Evolutionary conservation across 1,140 invertebrate species (phyloP).

Genomic region (Saccostrea glomerata): DNA sequence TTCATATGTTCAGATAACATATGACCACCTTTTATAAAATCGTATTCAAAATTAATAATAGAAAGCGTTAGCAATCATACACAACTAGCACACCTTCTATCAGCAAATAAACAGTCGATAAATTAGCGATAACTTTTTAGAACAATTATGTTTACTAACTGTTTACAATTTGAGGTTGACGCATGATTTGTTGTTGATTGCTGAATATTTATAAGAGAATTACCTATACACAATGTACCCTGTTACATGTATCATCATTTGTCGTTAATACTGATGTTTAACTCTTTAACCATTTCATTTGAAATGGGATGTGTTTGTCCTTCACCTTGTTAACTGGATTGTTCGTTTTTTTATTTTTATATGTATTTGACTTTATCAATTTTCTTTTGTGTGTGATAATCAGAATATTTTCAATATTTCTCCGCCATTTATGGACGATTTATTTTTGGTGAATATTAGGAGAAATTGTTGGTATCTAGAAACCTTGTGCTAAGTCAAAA

Average conservation of each 20-base stretch:
- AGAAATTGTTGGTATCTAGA: neutral
- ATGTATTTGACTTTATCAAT: neutral
- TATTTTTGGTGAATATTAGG: neutral
- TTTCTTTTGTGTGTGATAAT: constrained; percentile 3
- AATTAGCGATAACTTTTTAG: neutral
- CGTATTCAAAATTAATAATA: too few species aligned
- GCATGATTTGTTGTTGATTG: constrained; percentile 14
- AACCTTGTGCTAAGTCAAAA: neutral
- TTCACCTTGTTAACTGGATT: constrained; percentile 16
- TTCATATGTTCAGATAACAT: too few species aligned
- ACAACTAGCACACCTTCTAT: neutral
- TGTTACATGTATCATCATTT: neutral
- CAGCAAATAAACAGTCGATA: neutral
- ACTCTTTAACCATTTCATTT: neutral
- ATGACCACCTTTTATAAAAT: too few species aligned
- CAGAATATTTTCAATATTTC: neutral
- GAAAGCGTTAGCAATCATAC: too few species aligned
- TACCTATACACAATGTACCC: neutral
- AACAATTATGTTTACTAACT: neutral
- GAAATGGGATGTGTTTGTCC: neutral
- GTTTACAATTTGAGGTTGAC: neutral
- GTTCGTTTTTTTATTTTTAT: constrained; percentile 33
- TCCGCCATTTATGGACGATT: neutral
- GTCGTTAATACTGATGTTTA: constrained; percentile 8
- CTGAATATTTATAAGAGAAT: constrained; percentile 16